A percentile compares a stretch with the other conserved stretches of the same genome.
phyloP scores from a whole-genome alignment of 2,888 invertebrate genomes.

The Drosophila greeni region DNA sequence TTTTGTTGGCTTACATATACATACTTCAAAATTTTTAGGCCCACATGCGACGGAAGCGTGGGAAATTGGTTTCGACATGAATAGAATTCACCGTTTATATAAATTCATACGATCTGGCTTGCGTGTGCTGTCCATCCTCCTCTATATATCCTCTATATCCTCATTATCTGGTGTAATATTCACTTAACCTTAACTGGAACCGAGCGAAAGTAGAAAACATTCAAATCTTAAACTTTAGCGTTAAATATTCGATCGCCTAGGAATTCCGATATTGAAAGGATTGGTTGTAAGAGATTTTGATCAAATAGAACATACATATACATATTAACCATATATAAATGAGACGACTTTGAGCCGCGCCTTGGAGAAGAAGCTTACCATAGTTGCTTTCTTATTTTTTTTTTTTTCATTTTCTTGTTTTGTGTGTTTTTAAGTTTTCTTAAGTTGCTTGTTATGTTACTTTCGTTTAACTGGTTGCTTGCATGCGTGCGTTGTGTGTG shows the following conservation, averaged over 20 bases:
- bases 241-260: constrained; percentile 62
- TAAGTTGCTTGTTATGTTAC: constrained; percentile 29
- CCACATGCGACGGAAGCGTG: constrained; percentile 65
- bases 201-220: constrained; percentile 49
- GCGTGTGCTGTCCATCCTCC: constrained; percentile 20
- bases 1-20: constrained; percentile 65
- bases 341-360: constrained; percentile 65
- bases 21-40: constrained; percentile 67
- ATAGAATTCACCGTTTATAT: constrained; percentile 45
- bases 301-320: constrained; percentile 53
- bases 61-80: constrained; percentile 59
- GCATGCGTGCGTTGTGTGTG: constrained; percentile 26
- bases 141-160: constrained; percentile 11
- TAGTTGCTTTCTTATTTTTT: constrained; percentile 53
- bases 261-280: constrained; percentile 52
- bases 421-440: constrained; percentile 17
- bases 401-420: constrained; percentile 5
- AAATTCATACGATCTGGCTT: constrained; percentile 45
- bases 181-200: constrained; percentile 51
- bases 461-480: constrained; percentile 52
- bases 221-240: constrained; percentile 52
- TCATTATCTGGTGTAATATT: constrained; percentile 24
- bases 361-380: constrained; percentile 57
- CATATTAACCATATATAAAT: constrained; percentile 71
- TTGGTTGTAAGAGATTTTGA: constrained; percentile 43